Base-by-base conservation (phyloP, 37 sponge, comb jelly and placozoan species). In the Agelas oroides region DNA sequence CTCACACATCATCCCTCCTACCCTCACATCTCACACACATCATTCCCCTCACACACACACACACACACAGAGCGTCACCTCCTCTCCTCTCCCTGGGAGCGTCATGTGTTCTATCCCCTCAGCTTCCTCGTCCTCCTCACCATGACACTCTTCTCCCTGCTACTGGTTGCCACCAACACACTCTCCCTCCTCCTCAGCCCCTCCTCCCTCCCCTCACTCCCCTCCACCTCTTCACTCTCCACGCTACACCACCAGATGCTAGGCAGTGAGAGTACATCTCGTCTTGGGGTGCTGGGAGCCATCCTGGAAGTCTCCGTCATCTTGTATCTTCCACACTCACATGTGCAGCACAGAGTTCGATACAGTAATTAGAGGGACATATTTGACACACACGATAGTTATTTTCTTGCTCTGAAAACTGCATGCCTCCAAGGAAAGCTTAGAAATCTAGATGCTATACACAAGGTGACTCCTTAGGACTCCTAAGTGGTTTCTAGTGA, bases 261-360 rank as follows among this genome's bases (percentile, higher is more conserved):
- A 5, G 91, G 90, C 17, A 39, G 72, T 5, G 65, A 78, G 60
- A 84, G 80, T 57, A 81, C 81, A 20, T 93, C 94, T 33, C 86
- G 74, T 36, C 78, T 93, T 24, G 94, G 94, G 11, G 83, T 73
- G 1, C 21, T 93, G 30, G 94, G 94, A 1, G 90, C 87, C 21
- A 36, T 70, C 25, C 25, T 89, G 27, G 94, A 93, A 78, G 78
- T 87, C 27, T 56, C 68, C 17, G 65, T 94, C 38, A 91, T 75
- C 33, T 25, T 75, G 68, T 67, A 75, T 75, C 76, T 59, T 34
- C 46, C 46, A 3, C 8, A 46, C 46, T 8, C 46, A 46, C 46
- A 12, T 8, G 6, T 46, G 46, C 8, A 46, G 46, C 6, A 12
- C 46, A n/a, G n/a, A n/a, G n/a, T n/a, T n/a, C n/a, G n/a, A n/a